These are phyloP conservation scores for Helobdella robusta DNA, from an alignment of 2,888 invertebrate species.

Conservation along the genomic window DNA sequence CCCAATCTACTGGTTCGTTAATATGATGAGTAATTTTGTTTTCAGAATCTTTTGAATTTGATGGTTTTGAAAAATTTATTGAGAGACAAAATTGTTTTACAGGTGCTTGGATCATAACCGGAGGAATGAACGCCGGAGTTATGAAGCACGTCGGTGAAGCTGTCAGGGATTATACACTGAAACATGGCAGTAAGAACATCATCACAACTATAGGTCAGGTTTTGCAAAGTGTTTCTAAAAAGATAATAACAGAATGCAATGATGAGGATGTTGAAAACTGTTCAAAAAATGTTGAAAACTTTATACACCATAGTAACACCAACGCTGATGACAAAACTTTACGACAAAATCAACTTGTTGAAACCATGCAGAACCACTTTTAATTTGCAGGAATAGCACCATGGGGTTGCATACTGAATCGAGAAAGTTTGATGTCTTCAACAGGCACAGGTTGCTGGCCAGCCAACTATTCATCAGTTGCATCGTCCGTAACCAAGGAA, in stretches of 20 bases:
- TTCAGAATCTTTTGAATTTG: neutral
- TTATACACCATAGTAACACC: no score
- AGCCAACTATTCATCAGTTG: slow-evolving; percentile 9
- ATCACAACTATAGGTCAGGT: slow-evolving; percentile 47
- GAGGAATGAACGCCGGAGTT: slow-evolving; percentile 48
- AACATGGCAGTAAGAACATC: slow-evolving; percentile 39
- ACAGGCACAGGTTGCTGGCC: slow-evolving; percentile 32
- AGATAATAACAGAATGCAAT: no score
- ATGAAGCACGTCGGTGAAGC: slow-evolving; percentile 50
- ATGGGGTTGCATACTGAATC: slow-evolving; percentile 48
- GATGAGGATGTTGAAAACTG: no score
- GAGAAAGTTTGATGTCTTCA: slow-evolving; percentile 38
- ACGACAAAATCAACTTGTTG: no score
- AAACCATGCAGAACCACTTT: no score
- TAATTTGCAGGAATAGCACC: slow-evolving; percentile 48
- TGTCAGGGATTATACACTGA: slow-evolving; percentile 44
- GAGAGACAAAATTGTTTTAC: neutral
- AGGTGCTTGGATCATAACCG: slow-evolving; percentile 50
- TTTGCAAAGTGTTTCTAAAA: no score
- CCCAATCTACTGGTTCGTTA: slow-evolving; percentile 44
- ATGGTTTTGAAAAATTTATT: neutral
- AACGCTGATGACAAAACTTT: no score
- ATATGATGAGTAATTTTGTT: no score
- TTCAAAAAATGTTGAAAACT: no score
- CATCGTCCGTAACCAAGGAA: slow-evolving; percentile 30